Conservation (phyloP, 1,140 invertebrate genomes). For the Aricia agestis region DNA sequence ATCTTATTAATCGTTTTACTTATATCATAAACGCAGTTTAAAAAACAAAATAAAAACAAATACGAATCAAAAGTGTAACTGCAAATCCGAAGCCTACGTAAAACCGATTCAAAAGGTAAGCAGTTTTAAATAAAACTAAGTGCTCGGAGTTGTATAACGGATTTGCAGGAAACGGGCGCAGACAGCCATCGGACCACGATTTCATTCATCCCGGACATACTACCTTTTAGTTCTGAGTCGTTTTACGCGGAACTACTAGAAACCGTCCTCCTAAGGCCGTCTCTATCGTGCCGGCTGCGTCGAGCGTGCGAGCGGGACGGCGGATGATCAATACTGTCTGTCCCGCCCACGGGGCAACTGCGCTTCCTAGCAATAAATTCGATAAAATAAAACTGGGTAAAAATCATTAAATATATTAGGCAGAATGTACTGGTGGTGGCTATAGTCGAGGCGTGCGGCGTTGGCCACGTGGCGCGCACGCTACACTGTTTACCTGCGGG, state of each 20-base stretch:
- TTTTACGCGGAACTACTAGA: constrained; percentile 67
- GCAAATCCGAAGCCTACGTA: constrained; percentile 21
- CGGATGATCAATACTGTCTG: constrained; percentile 73
- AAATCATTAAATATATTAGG: constrained; percentile 63
- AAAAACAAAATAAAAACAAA: neutral
- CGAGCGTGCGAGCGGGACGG: constrained; percentile 47
- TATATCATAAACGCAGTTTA: neutral
- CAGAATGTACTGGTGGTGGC: neutral
- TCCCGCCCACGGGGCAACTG: constrained; percentile 68
- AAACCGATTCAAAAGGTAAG: constrained; percentile 34
- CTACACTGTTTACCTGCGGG: constrained; percentile 72
- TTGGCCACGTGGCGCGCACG: constrained; percentile 60
- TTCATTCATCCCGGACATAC: constrained; percentile 70
- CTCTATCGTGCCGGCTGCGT: constrained; percentile 39
- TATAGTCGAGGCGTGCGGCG: neutral
- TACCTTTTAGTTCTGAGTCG: constrained; percentile 44
- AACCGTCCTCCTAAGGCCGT: constrained; percentile 51
- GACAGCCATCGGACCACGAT: constrained; percentile 61
- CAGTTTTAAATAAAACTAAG: constrained; percentile 67
- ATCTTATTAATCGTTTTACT: neutral
- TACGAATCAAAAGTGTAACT: neutral
- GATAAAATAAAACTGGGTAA: constrained; percentile 71
- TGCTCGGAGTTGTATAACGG: constrained; percentile 66
- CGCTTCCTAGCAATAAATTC: constrained; percentile 70
- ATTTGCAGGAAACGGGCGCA: constrained; percentile 69